Evolutionary conservation across 1,140 invertebrate species (phyloP).

Genomic region (Thaumatotibia leucotreta): DNA sequence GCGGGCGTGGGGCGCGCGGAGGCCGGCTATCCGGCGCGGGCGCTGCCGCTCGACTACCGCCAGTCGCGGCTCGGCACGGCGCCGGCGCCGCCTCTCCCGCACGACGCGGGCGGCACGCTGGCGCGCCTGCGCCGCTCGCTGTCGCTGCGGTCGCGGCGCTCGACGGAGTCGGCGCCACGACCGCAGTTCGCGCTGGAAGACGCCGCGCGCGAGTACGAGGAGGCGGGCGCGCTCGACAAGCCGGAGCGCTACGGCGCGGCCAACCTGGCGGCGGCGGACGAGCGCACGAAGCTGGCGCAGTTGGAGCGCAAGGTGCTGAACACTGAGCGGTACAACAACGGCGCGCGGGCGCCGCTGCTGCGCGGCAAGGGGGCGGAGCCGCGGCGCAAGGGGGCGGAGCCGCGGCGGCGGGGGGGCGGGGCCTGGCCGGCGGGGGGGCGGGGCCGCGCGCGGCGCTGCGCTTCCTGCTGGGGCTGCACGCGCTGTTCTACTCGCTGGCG

Average conservation of each 20-base stretch:
- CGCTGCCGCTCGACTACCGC: constrained; percentile 1
- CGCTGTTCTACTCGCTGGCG: constrained; percentile 44
- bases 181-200: constrained; percentile 12
- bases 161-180: constrained; percentile 18
- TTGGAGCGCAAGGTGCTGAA: constrained; percentile 30
- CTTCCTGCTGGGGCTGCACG: constrained; percentile 36
- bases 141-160: constrained; percentile 27
- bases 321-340: constrained; percentile 35
- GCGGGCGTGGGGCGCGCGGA: not conserved
- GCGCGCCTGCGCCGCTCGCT: constrained; percentile 48
- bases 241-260: constrained; percentile 12
- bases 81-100: constrained; percentile 12
- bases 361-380: not conserved
- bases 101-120: constrained; percentile 32
- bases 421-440: constrained; percentile 13
- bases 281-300: not conserved
- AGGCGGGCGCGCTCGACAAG: constrained; percentile 4
- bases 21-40: not conserved
- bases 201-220: constrained; percentile 15
- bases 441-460: constrained; percentile 33
- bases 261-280: constrained; percentile 14
- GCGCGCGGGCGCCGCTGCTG: not conserved
- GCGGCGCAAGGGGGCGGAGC: constrained; percentile 7
- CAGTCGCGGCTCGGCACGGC: not conserved
- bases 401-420: not conserved